These are phyloP conservation scores for Tinamus guttatus DNA, from an alignment of 2,113 vertebrate genomes.

Conservation along the genomic window DNA sequence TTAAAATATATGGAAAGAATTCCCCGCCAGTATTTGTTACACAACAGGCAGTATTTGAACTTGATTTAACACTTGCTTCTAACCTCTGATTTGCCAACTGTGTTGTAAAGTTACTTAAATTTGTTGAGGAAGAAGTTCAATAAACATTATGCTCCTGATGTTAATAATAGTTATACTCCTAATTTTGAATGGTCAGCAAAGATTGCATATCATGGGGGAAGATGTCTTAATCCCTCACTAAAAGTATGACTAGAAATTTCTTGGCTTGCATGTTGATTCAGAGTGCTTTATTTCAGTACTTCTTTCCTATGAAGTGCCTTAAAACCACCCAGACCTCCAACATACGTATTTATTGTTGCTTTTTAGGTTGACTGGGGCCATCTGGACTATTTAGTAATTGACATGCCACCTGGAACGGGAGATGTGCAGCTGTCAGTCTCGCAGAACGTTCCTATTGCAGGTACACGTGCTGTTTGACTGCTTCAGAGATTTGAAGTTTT, in stretches of 20 bases:
- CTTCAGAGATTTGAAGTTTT: not conserved
- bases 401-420: conserved; percentile 98
- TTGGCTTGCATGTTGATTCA: not conserved
- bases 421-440: conserved; percentile 95
- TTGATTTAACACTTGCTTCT: not conserved
- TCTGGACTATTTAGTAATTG: conserved; percentile 94
- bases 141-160: not conserved
- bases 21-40: not conserved
- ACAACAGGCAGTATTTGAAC: not conserved
- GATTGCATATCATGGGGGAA: not conserved
- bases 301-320: not conserved
- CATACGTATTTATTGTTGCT: not conserved
- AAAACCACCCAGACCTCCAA: not conserved
- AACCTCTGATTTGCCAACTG: not conserved
- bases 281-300: not conserved
- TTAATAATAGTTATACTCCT: not conserved
- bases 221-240: not conserved
- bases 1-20: not conserved
- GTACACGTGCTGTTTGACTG: conserved; percentile 66
- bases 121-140: accelerated
- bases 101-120: not conserved
- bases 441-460: conserved; percentile 92
- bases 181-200: not conserved
- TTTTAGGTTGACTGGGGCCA: conserved; percentile 94
- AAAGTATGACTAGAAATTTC: not conserved